A percentile compares a stretch with the other conserved stretches of the same genome.
phyloP scores from a whole-genome alignment of 1,140 invertebrate species.

The Thrips palmi region DNA sequence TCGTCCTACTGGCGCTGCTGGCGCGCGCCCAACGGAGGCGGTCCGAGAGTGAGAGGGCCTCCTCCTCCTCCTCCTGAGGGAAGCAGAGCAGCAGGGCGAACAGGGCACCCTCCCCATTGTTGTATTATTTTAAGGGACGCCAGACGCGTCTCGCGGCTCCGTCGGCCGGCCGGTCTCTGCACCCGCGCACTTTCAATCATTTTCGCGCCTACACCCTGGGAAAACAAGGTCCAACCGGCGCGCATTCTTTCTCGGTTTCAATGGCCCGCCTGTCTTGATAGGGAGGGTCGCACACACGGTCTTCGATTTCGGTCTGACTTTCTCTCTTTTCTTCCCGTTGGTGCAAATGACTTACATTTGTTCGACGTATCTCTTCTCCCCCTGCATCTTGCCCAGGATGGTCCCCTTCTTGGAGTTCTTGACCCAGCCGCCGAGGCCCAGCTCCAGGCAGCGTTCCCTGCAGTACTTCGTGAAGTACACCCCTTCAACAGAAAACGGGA shows the following conservation, averaged over 20 bases:
- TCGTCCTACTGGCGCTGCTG: too few species aligned
- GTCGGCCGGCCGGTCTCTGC: too few species aligned
- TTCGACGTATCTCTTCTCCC: conserved; percentile 52
- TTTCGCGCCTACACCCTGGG: background rate
- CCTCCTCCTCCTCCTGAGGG: too few species aligned
- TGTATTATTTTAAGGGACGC: too few species aligned
- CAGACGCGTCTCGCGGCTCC: too few species aligned
- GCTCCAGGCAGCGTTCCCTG: conserved; percentile 48
- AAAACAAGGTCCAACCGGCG: background rate
- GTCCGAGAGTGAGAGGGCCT: too few species aligned
- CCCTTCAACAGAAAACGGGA: conserved; percentile 32
- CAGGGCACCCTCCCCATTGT: too few species aligned
- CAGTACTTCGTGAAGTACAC: conserved; percentile 76
- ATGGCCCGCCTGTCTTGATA: background rate
- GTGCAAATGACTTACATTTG: conserved; percentile 60
- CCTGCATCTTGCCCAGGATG: conserved; percentile 73
- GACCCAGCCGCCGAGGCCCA: conserved; percentile 71
- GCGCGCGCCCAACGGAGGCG: too few species aligned
- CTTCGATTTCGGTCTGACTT: too few species aligned
- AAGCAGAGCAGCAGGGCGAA: too few species aligned
- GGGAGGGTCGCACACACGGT: background rate
- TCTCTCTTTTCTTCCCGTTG: too few species aligned
- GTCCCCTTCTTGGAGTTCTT: conserved; percentile 75
- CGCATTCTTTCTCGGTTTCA: background rate
- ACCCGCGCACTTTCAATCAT: background rate